Evolutionary conservation across 2,797 vertebrate genomes (phyloP), one percentile per base, ranked within the genome.

Genomic region (Sebastiscus albofasciatus): DNA sequence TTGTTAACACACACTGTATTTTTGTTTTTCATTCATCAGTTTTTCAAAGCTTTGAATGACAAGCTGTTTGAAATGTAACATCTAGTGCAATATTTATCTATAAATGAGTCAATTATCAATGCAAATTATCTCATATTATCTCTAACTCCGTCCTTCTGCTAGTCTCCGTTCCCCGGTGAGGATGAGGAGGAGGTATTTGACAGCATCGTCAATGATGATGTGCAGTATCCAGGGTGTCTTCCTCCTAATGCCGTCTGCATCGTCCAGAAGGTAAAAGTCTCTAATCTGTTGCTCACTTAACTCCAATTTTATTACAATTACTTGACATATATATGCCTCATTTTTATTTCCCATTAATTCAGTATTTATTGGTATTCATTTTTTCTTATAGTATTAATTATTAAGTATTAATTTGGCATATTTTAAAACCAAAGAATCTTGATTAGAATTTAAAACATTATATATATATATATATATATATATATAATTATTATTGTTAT

Each of bases 171-270:
- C 89, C 97, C 97, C 1, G 98, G 98, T 49, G 98, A 98, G 74
- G 97, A 98, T 0, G 98, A 99, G 84, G 98, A 99, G 84, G 98
- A 98, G 88, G 97, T 99, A 86, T 99, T 99, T n/a, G 97, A 98
- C 88, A 97, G 97, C 83, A 99, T 99, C 18, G 97, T 98, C 52
- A 98, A 97, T 0, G 95, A 96, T 2, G 97, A 98, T 1, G 96
- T 97, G 5, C 95, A 93, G 3, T 97, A 96, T 80, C 97, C 97
- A 0, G 85, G 69, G 1, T 97, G 95, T 75, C 95, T 99, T 60
- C 96, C 97, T 0, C 86, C 82, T 2, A 95, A 97, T n/a, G 95
- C 96, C 0, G 95, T 97, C 13, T 84, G 95, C 83, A 95, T 98
- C 79, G 95, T 98, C 81, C 95, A 96, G 67, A 97, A 98, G 96